phyloP scores from a whole-genome alignment of 2,797 vertebrate genomes.

The Lepilemur ruficaudatus region DNA sequence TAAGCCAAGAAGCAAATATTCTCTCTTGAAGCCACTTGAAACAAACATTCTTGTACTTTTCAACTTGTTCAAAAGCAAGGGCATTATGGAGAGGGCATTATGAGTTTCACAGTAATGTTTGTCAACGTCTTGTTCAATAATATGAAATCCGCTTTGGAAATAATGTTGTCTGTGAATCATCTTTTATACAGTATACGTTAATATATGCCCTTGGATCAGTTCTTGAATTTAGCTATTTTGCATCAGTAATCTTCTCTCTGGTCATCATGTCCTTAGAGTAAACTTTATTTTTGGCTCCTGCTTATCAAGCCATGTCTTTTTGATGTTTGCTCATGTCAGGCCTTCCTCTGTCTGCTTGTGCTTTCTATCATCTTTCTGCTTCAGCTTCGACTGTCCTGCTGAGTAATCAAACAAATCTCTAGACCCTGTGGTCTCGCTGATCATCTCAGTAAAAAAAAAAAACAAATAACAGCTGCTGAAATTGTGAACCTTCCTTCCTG shows the following conservation, averaged over 20 bases:
- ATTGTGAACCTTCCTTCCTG: slow-evolving; percentile 70
- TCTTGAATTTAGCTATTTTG: slow-evolving; percentile 6
- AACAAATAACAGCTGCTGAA: slow-evolving; percentile 76
- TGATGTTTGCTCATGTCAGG: neutral
- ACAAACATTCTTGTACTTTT: neutral
- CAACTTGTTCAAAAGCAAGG: neutral
- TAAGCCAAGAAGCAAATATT: neutral
- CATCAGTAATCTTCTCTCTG: neutral
- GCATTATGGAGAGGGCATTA: neutral
- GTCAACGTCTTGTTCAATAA: neutral
- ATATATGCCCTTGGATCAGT: neutral
- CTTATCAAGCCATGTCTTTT: slow-evolving; percentile 14
- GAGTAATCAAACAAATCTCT: slow-evolving; percentile 74
- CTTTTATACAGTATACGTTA: neutral
- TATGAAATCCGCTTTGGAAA: neutral
- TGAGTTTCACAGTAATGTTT: neutral
- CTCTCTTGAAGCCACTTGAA: neutral
- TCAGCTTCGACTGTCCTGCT: slow-evolving; percentile 61
- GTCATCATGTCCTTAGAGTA: neutral
- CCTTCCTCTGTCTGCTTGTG: neutral
- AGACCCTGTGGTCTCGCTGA: slow-evolving; percentile 67
- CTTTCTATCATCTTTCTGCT: slow-evolving; percentile 39
- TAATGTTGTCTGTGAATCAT: neutral
- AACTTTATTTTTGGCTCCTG: slow-evolving; percentile 47
- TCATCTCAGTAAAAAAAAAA: slow-evolving; percentile 61